Evolutionary conservation across 2,797 vertebrate species (phyloP).

Genomic region (Limosa lapponica): DNA sequence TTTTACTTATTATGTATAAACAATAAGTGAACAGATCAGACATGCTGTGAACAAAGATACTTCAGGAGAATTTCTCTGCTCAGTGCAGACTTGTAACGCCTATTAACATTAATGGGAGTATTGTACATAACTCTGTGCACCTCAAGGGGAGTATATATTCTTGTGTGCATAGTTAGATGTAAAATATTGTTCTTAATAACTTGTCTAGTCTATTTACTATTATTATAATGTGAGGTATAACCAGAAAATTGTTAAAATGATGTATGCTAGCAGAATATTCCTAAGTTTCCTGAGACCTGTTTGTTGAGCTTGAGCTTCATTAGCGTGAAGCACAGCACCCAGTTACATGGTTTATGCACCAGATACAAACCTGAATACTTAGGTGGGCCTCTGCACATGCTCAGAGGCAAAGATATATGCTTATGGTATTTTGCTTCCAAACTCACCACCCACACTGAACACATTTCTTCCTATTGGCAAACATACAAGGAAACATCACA

Average conservation of each 20-base stretch:
- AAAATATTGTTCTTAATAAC: slow-evolving; percentile 67
- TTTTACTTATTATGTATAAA: neutral
- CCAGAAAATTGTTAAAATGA: slow-evolving; percentile 40
- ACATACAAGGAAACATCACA: neutral
- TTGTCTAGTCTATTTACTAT: slow-evolving; percentile 30
- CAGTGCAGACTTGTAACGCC: slow-evolving; percentile 29
- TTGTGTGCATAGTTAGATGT: slow-evolving; percentile 48
- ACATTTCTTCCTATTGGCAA: neutral
- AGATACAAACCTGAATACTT: neutral
- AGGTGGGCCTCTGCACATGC: neutral
- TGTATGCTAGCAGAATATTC: slow-evolving; percentile 21
- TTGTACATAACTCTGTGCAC: slow-evolving; percentile 12
- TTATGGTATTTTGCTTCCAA: neutral
- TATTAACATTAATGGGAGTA: slow-evolving; percentile 64
- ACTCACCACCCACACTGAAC: neutral
- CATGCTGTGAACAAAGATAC: slow-evolving; percentile 37
- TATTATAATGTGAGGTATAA: slow-evolving; percentile 30
- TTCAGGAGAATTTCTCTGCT: slow-evolving; percentile 56
- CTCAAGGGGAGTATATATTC: slow-evolving; percentile 44
- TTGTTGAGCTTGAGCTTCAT: neutral
- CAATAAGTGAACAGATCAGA: neutral
- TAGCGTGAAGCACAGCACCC: neutral
- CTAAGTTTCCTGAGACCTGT: neutral
- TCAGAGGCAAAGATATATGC: neutral
- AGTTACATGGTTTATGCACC: neutral